Evolutionary conservation across 2,888 invertebrate species (phyloP).

Genomic region (Argyra leucocephala): DNA sequence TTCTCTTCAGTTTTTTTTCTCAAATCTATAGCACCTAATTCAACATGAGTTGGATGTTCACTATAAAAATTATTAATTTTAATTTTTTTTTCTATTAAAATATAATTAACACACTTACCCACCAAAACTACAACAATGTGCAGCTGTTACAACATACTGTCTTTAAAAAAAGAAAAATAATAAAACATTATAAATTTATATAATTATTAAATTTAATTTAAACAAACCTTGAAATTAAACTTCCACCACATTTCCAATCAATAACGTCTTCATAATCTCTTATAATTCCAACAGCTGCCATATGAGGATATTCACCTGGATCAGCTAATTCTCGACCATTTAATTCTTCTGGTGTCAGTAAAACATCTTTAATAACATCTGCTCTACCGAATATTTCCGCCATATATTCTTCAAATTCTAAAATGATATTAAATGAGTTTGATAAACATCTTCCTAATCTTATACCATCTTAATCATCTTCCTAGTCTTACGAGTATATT

Average conservation of each 20-base stretch:
- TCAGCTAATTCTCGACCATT: constrained; percentile 5
- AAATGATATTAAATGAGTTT: neutral
- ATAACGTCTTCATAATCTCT: constrained; percentile 9
- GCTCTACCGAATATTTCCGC: neutral
- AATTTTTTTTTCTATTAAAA: too few relatives aligned
- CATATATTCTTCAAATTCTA: constrained; percentile 10
- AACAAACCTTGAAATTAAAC: constrained; percentile 7
- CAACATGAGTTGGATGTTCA: constrained; percentile 24
- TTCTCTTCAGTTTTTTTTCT: neutral
- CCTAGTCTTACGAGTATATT: neutral
- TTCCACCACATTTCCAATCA: constrained; percentile 19
- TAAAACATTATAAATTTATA: neutral
- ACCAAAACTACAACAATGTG: constrained; percentile 22
- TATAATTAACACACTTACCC: constrained; percentile 4
- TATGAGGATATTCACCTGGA: constrained; percentile 9
- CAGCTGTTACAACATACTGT: constrained; percentile 21
- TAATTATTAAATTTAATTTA: neutral
- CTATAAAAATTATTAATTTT: neutral
- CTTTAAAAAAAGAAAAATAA: neutral
- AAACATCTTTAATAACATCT: neutral
- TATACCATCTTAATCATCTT: too few relatives aligned
- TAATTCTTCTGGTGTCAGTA: constrained; percentile 10
- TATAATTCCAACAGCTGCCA: neutral
- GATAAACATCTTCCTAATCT: neutral
- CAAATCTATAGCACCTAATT: constrained; percentile 31